phyloP scores from a whole-genome alignment of 2,797 vertebrate genomes.

The Siniperca undulata region DNA sequence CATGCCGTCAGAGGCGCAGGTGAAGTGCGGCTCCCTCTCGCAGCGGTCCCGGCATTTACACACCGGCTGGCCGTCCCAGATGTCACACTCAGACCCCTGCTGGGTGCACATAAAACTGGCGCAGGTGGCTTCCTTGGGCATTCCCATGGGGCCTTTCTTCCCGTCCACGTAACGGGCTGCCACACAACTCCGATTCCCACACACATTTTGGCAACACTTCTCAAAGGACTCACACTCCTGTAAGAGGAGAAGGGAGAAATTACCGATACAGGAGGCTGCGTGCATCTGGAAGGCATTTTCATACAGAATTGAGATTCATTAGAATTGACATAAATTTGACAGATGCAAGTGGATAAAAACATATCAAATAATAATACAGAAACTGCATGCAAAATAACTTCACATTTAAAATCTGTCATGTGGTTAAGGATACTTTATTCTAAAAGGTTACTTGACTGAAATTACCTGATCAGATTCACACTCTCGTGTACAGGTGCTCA shows the following conservation, averaged over 20 bases:
- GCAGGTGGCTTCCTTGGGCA: conserved; percentile 93
- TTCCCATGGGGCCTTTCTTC: conserved; percentile 90
- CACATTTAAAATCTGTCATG: too few relatives aligned
- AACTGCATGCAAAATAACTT: not conserved
- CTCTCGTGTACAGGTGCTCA: conserved; percentile 97
- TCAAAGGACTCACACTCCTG: conserved; percentile 97
- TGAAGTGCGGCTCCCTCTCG: conserved; percentile 96
- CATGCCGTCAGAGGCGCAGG: conserved; percentile 97
- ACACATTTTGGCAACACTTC: conserved; percentile 98
- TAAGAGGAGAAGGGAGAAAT: conserved; percentile 83
- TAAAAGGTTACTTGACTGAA: not conserved
- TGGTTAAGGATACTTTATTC: not conserved
- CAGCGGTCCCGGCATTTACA: conserved; percentile 97
- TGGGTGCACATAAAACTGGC: conserved; percentile 95
- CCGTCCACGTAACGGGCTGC: conserved; percentile 93
- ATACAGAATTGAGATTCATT: not conserved
- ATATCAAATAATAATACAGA: not conserved
- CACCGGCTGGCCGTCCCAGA: conserved; percentile 96
- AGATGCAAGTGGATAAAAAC: not conserved
- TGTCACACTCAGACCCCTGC: conserved; percentile 96
- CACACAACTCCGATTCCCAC: conserved; percentile 95
- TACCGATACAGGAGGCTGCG: not conserved
- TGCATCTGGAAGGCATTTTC: not conserved
- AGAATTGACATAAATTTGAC: not conserved
- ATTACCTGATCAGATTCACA: conserved; percentile 93